These are phyloP conservation scores for Tenebrio molitor DNA, from an alignment of 1,140 invertebrate genomes.

Conservation along the genomic window DNA sequence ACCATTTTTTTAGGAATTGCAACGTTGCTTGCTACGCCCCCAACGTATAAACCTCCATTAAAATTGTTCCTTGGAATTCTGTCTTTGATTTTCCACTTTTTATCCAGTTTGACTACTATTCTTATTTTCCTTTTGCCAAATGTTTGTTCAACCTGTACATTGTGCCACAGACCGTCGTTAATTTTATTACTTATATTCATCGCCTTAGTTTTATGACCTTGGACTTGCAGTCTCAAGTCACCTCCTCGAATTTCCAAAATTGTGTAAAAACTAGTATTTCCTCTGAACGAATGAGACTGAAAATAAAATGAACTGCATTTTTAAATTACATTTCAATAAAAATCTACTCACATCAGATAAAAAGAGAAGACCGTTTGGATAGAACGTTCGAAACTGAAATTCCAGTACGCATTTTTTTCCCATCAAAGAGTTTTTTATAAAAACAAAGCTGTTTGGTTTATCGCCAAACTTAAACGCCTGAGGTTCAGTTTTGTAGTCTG, in stretches of 20 bases:
- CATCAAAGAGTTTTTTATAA: slow-evolving; percentile 76
- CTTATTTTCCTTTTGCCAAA: slow-evolving; percentile 67
- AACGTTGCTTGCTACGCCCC: slow-evolving; percentile 77
- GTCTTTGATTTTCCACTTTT: slow-evolving; percentile 70
- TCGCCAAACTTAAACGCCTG: slow-evolving; percentile 91
- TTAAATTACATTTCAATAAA: no score
- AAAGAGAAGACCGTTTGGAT: slow-evolving; percentile 85
- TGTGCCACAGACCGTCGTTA: slow-evolving; percentile 90
- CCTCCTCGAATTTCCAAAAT: slow-evolving; percentile 30
- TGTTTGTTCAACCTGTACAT: slow-evolving; percentile 75
- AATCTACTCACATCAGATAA: slow-evolving; percentile 78
- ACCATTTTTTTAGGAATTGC: slow-evolving; percentile 51
- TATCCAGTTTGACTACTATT: slow-evolving; percentile 79
- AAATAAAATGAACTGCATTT: no score
- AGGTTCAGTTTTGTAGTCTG: slow-evolving; percentile 81
- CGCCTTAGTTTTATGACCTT: slow-evolving; percentile 15
- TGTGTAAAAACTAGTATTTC: slow-evolving; percentile 15
- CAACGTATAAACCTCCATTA: slow-evolving; percentile 82
- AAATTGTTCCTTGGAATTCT: slow-evolving; percentile 79
- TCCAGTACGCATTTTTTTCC: slow-evolving; percentile 81
- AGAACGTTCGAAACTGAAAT: slow-evolving; percentile 89
- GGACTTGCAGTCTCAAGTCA: slow-evolving; percentile 1
- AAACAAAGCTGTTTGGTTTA: slow-evolving; percentile 80
- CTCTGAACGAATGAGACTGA: no score
- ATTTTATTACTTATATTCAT: slow-evolving; percentile 66